Percentiles rank a stretch among this genome's conserved stretches.
phyloP scores from a whole-genome alignment of 2,113 vertebrate genomes.

The Xerus inauris region DNA sequence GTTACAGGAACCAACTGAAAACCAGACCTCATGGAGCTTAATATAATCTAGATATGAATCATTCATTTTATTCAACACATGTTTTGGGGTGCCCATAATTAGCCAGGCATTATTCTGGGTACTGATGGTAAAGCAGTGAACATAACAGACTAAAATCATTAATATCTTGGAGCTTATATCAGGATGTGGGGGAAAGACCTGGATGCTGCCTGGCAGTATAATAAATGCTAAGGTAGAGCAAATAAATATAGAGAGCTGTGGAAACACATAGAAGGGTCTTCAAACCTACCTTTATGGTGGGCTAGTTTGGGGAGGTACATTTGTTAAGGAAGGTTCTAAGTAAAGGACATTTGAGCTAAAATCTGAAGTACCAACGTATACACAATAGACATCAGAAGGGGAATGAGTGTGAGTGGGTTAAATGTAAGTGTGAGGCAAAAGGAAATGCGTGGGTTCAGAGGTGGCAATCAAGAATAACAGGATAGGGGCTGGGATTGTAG shows the following conservation, averaged over 20 bases:
- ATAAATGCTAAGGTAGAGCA: background rate
- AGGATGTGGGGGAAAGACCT: background rate
- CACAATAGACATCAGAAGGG: background rate
- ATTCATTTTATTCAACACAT: slow-evolving; percentile 12
- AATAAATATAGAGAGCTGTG: background rate
- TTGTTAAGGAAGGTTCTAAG: slow-evolving; percentile 17
- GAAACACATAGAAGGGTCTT: background rate
- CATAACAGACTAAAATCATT: background rate
- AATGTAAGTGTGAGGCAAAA: background rate
- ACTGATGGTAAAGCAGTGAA: background rate
- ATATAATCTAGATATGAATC: background rate
- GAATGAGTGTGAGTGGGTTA: background rate
- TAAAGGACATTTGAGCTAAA: background rate
- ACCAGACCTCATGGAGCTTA: background rate
- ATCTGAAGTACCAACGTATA: background rate
- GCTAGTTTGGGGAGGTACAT: background rate
- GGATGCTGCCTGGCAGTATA: background rate
- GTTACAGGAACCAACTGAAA: background rate
- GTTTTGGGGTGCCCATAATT: background rate
- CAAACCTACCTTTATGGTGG: background rate
- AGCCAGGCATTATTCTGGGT: background rate
- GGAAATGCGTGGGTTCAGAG: background rate
- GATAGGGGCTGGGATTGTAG: no score
- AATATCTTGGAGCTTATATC: background rate
- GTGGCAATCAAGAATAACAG: background rate